These are phyloP conservation scores for Rhaphigaster nebulosa DNA, from an alignment of 2,888 invertebrate species.

Conservation along the genomic window DNA sequence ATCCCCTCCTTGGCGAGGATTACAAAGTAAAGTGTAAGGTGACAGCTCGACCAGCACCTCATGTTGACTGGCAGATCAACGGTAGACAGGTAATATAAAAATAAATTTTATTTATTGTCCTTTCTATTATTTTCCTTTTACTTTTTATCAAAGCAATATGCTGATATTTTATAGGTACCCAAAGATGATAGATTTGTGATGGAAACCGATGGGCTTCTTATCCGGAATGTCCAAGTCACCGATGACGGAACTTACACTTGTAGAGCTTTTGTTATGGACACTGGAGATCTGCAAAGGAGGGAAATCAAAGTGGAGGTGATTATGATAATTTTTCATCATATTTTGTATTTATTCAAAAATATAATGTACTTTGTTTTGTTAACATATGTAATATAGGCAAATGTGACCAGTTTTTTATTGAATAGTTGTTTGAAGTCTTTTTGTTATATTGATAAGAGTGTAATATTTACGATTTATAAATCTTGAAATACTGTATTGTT, in stretches of 20 bases:
- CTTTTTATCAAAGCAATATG: neutral
- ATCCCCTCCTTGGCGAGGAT: constrained; percentile 81
- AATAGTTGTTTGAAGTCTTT: too few relatives aligned
- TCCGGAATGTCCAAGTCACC: constrained; percentile 82
- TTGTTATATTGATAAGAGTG: too few relatives aligned
- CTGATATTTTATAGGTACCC: constrained; percentile 69
- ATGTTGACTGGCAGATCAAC: constrained; percentile 89
- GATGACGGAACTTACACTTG: constrained; percentile 91
- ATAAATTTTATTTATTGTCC: neutral
- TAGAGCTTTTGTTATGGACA: constrained; percentile 85
- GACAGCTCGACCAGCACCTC: constrained; percentile 85
- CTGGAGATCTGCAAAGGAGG: constrained; percentile 83
- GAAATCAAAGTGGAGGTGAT: constrained; percentile 84
- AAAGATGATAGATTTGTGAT: constrained; percentile 81
- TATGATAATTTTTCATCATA: neutral
- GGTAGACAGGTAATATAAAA: constrained; percentile 71
- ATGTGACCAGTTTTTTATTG: too few relatives aligned
- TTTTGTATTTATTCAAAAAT: neutral
- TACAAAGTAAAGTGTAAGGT: constrained; percentile 87
- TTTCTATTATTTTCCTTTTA: neutral
- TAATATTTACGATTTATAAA: too few relatives aligned
- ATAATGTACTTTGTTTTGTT: too few relatives aligned
- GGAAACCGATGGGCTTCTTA: constrained; percentile 81
- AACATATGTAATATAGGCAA: too few relatives aligned
- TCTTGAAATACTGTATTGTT: too few relatives aligned